phyloP scores from a whole-genome alignment of 2,888 invertebrate genomes.

The Ferdinandea cuprea region DNA sequence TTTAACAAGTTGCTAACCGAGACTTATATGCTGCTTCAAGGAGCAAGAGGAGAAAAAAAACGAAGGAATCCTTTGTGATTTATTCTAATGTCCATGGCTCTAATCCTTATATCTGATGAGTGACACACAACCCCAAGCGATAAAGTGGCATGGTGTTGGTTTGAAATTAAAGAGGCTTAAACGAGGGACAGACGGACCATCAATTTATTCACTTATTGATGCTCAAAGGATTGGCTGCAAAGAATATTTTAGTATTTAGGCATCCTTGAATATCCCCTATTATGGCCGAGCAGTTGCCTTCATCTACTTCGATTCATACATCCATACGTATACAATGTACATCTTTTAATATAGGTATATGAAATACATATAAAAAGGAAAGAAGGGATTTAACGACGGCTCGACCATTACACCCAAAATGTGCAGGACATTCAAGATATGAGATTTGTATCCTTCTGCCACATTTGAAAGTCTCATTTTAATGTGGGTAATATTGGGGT shows the following conservation, averaged over 20 bases:
- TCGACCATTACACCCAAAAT: not conserved
- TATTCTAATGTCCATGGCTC: conserved; percentile 5
- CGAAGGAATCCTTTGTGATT: not conserved
- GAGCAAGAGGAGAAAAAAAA: not conserved
- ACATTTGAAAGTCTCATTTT: conserved; percentile 30
- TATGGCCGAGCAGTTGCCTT: not conserved
- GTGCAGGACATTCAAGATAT: conserved; percentile 1
- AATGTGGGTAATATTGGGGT: no score
- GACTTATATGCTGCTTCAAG: no score
- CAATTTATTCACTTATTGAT: conserved; percentile 54
- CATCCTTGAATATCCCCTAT: not conserved
- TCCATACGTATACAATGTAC: no score
- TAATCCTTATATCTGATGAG: conserved; percentile 11
- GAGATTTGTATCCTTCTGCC: conserved; percentile 28
- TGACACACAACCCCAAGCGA: conserved; percentile 56
- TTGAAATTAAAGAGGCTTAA: conserved; percentile 48
- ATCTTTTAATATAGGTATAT: no score
- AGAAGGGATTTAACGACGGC: not conserved
- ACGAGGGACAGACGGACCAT: conserved; percentile 42
- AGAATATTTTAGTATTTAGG: conserved; percentile 52
- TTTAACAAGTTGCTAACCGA: conserved; percentile 32
- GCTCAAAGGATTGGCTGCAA: conserved; percentile 36
- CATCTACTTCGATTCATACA: not conserved
- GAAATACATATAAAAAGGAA: conserved; percentile 37
- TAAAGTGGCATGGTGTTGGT: not conserved